Evolutionary conservation across 2,888 invertebrate species (phyloP), one percentile per base, ranked within the genome.

Genomic region (Coecobrya sp.): DNA sequence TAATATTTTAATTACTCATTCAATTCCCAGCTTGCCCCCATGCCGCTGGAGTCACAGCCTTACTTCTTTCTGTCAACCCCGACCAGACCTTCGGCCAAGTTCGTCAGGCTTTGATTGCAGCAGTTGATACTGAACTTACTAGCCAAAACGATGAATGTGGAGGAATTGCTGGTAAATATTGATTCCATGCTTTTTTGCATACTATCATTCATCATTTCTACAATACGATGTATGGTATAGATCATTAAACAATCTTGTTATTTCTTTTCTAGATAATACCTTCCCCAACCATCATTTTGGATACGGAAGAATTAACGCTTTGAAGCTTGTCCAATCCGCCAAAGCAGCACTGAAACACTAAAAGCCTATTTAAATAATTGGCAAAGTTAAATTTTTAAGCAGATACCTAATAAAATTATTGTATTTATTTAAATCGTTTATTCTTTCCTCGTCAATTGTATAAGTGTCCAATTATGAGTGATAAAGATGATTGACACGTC

Each of bases 271-370:
- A 55, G 59, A 84, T 22, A 4, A 59, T 19, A 10, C 7, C 8
- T 89, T 82, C 22, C 91, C 91, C 52, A 94, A 94, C 73, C 79
- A 94, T 59, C 62, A 79, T 4, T 93, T 81, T 42, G 94, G 94
- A 68, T 79, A 86, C 65, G 94, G 94, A 82, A 30, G 90, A 0
- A 89, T 94, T 70, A 85, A 93, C 86, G 93, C 93, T 5, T 59
- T 82, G 13, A 90, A 91, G 16, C 68, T 92, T 27, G 86, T 91
- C 10, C 49, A 42, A 27, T 68, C 86, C 13, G 91, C 91, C n/a
- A 73, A 70, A 70, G 70, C 27, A 30, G 13, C 76, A 1, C 13
- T 45, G 73, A 36, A 42, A 1, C 65, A 27, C 2, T 65, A 65
- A 65, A 11, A n/a, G n/a, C n/a, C 19, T 62, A 19, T 22, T 22